Percentiles rank a stretch among this genome's conserved stretches.
Evolutionary conservation across 2,113 vertebrate genomes (phyloP).

Genomic region (Neofelis nebulosa): DNA sequence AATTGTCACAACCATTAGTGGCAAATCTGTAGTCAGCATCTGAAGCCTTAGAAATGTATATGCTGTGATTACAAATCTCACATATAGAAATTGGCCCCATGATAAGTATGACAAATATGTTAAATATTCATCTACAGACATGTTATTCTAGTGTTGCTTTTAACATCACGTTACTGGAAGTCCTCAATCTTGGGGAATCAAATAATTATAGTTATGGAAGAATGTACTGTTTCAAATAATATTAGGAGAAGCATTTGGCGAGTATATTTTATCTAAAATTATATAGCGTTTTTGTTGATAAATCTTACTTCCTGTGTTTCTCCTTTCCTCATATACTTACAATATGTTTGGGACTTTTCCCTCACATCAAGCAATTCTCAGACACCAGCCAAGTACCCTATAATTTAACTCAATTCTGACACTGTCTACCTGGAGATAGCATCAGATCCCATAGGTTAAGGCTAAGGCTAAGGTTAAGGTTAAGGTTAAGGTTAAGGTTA

Average conservation of each 20-base stretch:
- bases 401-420: not conserved
- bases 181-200: not conserved
- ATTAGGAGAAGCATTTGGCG: not conserved
- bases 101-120: not conserved
- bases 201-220: not conserved
- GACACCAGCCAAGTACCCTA: not conserved
- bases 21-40: not conserved
- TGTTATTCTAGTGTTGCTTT: not conserved
- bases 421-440: not conserved
- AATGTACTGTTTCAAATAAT: not conserved
- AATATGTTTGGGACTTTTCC: too few species aligned
- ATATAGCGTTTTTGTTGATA: not conserved
- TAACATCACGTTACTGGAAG: not conserved
- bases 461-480: too few species aligned
- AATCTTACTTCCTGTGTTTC: not conserved
- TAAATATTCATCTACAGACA: not conserved
- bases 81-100: not conserved
- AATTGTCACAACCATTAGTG: too few species aligned
- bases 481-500: not conserved
- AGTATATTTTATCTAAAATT: not conserved
- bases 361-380: not conserved
- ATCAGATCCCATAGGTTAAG: not conserved
- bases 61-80: not conserved
- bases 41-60: not conserved
- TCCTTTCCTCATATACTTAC: too few species aligned